Evolutionary conservation across 2,113 vertebrate genomes (phyloP), one percentile per base, ranked within the genome.

Genomic region (Sylvia atricapilla): DNA sequence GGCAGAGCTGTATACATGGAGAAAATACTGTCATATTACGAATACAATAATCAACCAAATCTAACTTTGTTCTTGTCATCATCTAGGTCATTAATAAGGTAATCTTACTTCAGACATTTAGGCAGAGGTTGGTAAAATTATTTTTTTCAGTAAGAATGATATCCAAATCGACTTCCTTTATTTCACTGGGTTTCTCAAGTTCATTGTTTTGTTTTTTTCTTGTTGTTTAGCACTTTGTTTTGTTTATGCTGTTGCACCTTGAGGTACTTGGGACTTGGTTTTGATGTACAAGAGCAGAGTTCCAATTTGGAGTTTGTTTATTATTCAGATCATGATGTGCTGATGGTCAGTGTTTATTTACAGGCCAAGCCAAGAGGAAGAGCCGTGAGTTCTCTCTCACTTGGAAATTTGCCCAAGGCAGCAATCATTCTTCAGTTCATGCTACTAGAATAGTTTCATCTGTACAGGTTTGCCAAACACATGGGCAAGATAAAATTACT

Each of bases 381-480:
- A 84, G 63, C 70, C 18, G 5, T 47, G 93, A 94, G 84, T 79
- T 81, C 47, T 47, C 39, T 74, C 68, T 88, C 76, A 43, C 47
- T 94, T 95, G 90, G 92, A 92, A 73, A 23, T 46, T 37, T 89
- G 88, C 92, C 95, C 93, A 88, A 90, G 90, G 88, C 76, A 92
- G 76, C 90, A 75, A 50, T 92, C 69, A 41, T 47, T 96, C 64
- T 22, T 85, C 80, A 25, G 37, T 84, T 95, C 11, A 8, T n/a
- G 55, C 76, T 93, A 66, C 78, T 77, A 72, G 60, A 95, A 68
- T 86, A 94, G 88, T 93, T 95, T 92, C 0, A 35, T 92, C 79
- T 90, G 31, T 56, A 43, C 50, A 87, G 60, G 64, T 92, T 95
- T 97, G 92, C 82, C 85, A 92, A 93, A 75, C 82, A 94, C 3